A percentile compares a stretch with the other conserved stretches of the same genome.
phyloP scores from a whole-genome alignment of 1,140 invertebrate genomes.

The Eumeta japonica region DNA sequence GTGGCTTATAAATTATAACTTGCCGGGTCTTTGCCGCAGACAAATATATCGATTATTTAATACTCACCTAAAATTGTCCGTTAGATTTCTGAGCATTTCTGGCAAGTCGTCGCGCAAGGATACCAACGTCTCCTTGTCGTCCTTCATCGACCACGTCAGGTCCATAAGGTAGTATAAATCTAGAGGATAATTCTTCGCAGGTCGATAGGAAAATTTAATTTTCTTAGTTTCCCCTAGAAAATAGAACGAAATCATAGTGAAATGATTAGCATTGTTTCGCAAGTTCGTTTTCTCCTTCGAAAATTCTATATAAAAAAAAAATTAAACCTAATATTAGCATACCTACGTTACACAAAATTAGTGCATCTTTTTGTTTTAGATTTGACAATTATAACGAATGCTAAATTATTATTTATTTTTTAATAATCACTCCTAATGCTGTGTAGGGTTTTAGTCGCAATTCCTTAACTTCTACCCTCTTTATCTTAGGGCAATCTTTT shows the following conservation, averaged over 20 bases:
- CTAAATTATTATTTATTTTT: too few relatives aligned
- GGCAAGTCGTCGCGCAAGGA: slow-evolving; percentile 70
- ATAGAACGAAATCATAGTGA: not conserved
- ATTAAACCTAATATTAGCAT: not conserved
- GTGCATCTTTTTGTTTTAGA: too few relatives aligned
- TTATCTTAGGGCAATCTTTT: too few relatives aligned
- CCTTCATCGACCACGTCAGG: slow-evolving; percentile 84
- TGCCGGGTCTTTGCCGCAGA: not conserved
- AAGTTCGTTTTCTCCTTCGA: not conserved
- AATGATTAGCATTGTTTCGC: not conserved
- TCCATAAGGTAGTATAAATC: slow-evolving; percentile 93
- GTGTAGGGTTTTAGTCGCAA: too few relatives aligned
- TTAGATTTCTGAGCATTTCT: slow-evolving; percentile 67
- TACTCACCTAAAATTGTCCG: slow-evolving; percentile 70
- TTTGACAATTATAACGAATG: too few relatives aligned
- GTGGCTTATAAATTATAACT: not conserved
- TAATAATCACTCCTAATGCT: too few relatives aligned
- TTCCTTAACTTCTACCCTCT: too few relatives aligned
- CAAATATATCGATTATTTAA: too few relatives aligned
- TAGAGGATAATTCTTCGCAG: slow-evolving; percentile 82
- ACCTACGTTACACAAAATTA: not conserved
- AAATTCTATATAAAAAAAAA: slow-evolving; percentile 1
- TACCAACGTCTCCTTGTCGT: slow-evolving; percentile 79
- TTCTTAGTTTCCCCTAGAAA: slow-evolving; percentile 55
- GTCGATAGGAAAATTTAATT: slow-evolving; percentile 58